A percentile compares a stretch with the other conserved stretches of the same genome.
phyloP scores from a whole-genome alignment of 1,140 invertebrate species.

The Hylaeus volcanicus region DNA sequence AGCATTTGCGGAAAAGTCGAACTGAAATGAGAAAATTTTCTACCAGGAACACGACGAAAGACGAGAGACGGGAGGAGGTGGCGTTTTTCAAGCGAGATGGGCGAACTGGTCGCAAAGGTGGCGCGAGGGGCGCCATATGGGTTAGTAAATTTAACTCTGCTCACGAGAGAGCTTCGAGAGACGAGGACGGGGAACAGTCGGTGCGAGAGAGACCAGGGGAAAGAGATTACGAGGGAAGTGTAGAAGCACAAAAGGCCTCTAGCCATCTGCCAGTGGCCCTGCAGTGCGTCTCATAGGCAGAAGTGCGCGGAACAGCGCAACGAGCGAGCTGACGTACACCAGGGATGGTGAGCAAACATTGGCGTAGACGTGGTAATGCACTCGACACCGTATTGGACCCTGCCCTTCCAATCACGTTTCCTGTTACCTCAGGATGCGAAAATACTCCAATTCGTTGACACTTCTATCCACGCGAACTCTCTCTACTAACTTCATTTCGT shows the following conservation, averaged over 20 bases:
- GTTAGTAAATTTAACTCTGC: slow-evolving; percentile 71
- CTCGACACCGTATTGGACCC: not conserved
- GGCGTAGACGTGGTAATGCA: slow-evolving; percentile 30
- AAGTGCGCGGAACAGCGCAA: slow-evolving; percentile 47
- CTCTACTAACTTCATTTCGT: no score
- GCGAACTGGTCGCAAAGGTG: slow-evolving; percentile 26
- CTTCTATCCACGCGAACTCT: no score
- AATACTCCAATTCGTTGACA: no score
- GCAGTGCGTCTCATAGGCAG: slow-evolving; percentile 58
- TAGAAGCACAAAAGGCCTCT: slow-evolving; percentile 67
- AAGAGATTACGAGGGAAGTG: slow-evolving; percentile 60
- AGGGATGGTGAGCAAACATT: slow-evolving; percentile 55
- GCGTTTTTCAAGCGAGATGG: slow-evolving; percentile 17
- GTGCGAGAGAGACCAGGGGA: slow-evolving; percentile 17
- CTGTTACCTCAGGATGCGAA: no score
- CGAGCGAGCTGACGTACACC: slow-evolving; percentile 54
- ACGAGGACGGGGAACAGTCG: slow-evolving; percentile 19
- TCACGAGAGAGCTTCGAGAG: slow-evolving; percentile 41
- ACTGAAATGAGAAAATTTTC: not conserved
- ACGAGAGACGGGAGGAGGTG: not conserved
- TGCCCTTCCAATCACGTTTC: no score
- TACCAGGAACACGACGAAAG: not conserved
- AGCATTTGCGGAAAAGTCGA: not conserved
- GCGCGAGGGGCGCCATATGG: slow-evolving; percentile 67
- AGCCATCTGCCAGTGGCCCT: slow-evolving; percentile 66